Evolutionary conservation across 2,888 invertebrate species (phyloP).

Genomic region (Brachypalpus laphriformis): DNA sequence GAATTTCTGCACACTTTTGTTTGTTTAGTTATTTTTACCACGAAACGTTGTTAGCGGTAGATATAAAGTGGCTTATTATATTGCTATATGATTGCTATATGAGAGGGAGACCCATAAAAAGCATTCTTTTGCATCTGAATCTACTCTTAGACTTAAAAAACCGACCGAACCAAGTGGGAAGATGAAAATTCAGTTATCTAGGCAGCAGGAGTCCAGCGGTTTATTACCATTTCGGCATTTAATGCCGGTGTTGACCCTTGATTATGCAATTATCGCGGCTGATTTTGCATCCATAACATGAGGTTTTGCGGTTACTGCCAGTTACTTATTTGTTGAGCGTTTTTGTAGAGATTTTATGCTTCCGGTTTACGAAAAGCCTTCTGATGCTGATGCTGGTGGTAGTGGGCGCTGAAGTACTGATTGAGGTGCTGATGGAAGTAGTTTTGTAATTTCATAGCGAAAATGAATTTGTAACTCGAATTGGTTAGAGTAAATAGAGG

Average conservation of each 20-base stretch:
- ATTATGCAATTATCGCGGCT: slow-evolving; percentile 47
- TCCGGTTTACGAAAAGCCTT: slow-evolving; percentile 15
- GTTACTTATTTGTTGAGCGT: slow-evolving; percentile 11
- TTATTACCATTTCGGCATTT: slow-evolving; percentile 46
- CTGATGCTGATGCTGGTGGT: background rate
- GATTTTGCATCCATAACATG: slow-evolving; percentile 17
- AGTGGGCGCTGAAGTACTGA: background rate
- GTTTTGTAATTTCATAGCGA: background rate
- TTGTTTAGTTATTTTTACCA: background rate
- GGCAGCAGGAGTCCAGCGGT: slow-evolving; percentile 20
- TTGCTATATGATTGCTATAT: slow-evolving; percentile 5
- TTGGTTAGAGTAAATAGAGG: background rate
- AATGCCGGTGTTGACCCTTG: slow-evolving; percentile 54
- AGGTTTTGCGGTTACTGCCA: slow-evolving; percentile 15
- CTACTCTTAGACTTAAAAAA: background rate
- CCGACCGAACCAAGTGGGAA: slow-evolving; percentile 13
- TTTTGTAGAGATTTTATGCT: slow-evolving; percentile 5
- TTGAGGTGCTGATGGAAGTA: background rate
- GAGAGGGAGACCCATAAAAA: slow-evolving; percentile 28
- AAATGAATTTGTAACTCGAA: background rate
- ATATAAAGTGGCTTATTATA: slow-evolving; percentile 37
- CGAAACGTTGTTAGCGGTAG: slow-evolving; percentile 1
- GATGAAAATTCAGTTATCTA: background rate
- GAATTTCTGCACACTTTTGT: slow-evolving; percentile 10
- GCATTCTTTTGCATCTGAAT: slow-evolving; percentile 1